Evolutionary conservation across 30 jellyfish, hydroid and myxozoan genomes (phyloP), one percentile per base, ranked within the genome.

Genomic region (Rhopilema esculentum): DNA sequence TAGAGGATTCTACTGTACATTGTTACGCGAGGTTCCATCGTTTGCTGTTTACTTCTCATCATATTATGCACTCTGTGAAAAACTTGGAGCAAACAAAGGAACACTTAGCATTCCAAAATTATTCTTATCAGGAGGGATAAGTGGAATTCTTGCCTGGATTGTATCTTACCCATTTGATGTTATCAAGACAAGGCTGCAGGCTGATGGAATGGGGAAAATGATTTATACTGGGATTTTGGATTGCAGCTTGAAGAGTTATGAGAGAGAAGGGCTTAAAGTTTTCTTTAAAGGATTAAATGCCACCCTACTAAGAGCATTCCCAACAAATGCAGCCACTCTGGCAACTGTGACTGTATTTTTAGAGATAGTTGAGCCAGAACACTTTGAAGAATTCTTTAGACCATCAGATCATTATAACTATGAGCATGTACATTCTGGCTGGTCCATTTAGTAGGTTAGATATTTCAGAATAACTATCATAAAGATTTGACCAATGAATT

Each of bases 251-350:
- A 77, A 83, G 32, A 65, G 95, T 29, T 83, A 79, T 67, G 48
- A 69, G 23, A 51, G 66, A 76, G 99, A 86, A 40, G 99, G 99
- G 16, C 29, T 21, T 20, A 23, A 21, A 22, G 97, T 86, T 16
- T 94, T 94, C 71, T 78, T 75, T n/a, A 85, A 91, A 50, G 99
- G 99, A 27, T 52, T 94, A 26, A 67, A 51, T 50, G 91, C 95
- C 1, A 94, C 99, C 2, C 66, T 94, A 7, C 22, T 94, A 4
- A 53, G 99, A 0, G 99, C 99, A 19, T 90, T 94, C 82, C 99
- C 99, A 17, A 86, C 90, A 15, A 94, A 94, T 66, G 99, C 97
- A 1, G 97, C 93, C 22, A 90, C 97, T 19, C 79, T 94, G 22
- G 83, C 90, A 8, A 89, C 99, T 17, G 99, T 94, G 8, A 78